Evolutionary conservation across 2,113 vertebrate genomes (phyloP).

Genomic region (Semnopithecus entellus): DNA sequence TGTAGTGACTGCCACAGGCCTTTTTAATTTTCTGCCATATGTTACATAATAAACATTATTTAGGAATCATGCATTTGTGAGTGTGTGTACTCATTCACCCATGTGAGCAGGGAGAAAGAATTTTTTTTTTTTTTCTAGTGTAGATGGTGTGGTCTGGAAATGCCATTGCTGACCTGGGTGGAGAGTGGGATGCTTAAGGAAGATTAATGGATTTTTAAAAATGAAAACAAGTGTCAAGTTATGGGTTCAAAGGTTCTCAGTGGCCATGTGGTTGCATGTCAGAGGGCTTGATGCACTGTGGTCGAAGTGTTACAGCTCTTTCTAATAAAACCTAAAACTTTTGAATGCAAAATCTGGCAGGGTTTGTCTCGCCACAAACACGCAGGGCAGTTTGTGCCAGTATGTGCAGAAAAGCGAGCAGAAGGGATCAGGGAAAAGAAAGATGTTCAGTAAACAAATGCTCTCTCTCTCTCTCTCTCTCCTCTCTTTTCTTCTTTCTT

Average conservation of each 20-base stretch:
- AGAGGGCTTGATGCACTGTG: slow-evolving; percentile 5
- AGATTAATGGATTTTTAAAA: slow-evolving; percentile 72
- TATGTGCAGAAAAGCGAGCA: background rate
- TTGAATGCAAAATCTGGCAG: slow-evolving; percentile 36
- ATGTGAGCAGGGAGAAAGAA: background rate
- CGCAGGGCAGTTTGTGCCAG: background rate
- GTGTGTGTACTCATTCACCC: background rate
- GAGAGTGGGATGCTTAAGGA: slow-evolving; percentile 44
- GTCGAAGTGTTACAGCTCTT: slow-evolving; percentile 67
- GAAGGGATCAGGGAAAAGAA: background rate
- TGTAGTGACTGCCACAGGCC: background rate
- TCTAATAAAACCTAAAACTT: slow-evolving; percentile 62
- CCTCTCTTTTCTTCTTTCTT: background rate
- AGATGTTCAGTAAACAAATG: background rate
- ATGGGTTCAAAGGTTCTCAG: slow-evolving; percentile 43
- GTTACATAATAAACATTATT: slow-evolving; percentile 56
- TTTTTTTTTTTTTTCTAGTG: background rate
- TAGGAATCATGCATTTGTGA: background rate
- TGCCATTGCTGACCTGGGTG: slow-evolving; percentile 6
- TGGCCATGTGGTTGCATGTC: slow-evolving; percentile 40
- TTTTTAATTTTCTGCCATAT: slow-evolving; percentile 64
- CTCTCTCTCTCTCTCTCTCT: background rate
- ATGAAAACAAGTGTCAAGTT: slow-evolving; percentile 57
- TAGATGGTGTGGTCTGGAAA: background rate
- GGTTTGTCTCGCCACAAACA: background rate